Percentiles rank a stretch among this genome's conserved stretches.
phyloP scores from a whole-genome alignment of 2,113 vertebrate genomes.

The Gallinago media region DNA sequence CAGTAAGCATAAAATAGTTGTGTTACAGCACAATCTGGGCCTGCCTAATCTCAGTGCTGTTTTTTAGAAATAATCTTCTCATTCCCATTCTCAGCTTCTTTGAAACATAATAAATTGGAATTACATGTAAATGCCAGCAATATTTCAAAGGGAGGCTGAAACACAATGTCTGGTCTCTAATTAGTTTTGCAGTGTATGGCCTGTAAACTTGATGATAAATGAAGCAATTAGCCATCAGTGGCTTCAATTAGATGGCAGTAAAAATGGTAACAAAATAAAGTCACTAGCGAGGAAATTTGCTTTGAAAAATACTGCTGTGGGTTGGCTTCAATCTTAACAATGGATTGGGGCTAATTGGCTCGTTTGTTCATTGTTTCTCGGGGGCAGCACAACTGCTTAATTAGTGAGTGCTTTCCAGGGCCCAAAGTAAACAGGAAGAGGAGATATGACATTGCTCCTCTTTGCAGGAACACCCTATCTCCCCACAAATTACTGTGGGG shows the following conservation, averaged over 20 bases:
- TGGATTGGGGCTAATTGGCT: slow-evolving; percentile 51
- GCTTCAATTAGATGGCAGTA: slow-evolving; percentile 66
- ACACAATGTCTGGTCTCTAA: slow-evolving; percentile 38
- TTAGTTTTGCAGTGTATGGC: slow-evolving; percentile 63
- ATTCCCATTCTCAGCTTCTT: slow-evolving; percentile 12
- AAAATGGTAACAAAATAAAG: slow-evolving; percentile 66
- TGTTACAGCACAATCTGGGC: not conserved
- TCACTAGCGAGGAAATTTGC: slow-evolving; percentile 18
- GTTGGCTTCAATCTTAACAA: not conserved
- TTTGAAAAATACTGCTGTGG: slow-evolving; percentile 13
- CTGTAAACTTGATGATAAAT: slow-evolving; percentile 68
- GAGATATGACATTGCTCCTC: not conserved
- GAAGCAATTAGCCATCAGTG: slow-evolving; percentile 62
- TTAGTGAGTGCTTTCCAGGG: not conserved
- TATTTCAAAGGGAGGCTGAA: slow-evolving; percentile 57
- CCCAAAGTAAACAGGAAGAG: not conserved
- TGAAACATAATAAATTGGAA: slow-evolving; percentile 53
- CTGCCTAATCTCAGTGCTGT: not conserved
- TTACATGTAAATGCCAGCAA: slow-evolving; percentile 16
- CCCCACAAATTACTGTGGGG: not conserved
- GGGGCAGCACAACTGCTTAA: not conserved
- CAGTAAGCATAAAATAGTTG: not conserved
- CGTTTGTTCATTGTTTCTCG: slow-evolving; percentile 9
- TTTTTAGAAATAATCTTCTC: slow-evolving; percentile 29
- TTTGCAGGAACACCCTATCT: fast-evolving